Evolutionary conservation across 1,140 invertebrate genomes (phyloP).

Genomic region (Trichonephila clavipes): DNA sequence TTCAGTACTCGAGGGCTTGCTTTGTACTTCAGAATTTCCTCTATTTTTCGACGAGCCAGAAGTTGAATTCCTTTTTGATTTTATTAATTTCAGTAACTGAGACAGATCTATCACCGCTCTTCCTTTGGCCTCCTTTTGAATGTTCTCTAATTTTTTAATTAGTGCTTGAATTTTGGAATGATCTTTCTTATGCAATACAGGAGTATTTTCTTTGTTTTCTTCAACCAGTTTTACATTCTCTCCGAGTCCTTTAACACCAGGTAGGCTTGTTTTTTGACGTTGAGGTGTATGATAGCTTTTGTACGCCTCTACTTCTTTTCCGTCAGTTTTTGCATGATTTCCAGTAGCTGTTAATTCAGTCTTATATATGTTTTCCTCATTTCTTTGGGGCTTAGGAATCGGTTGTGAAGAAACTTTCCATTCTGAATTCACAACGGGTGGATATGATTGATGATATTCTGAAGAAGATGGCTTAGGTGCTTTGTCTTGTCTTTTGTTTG

Average conservation of each 20-base stretch:
- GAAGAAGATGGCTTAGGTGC: background rate
- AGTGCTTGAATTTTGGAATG: constrained; percentile 47
- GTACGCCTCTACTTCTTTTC: background rate
- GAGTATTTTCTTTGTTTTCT: background rate
- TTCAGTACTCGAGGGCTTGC: background rate
- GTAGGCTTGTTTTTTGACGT: background rate
- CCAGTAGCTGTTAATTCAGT: background rate
- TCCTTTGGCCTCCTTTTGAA: constrained; percentile 57
- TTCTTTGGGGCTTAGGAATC: background rate
- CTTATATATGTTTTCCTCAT: background rate
- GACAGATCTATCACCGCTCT: constrained; percentile 59
- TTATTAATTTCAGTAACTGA: constrained; percentile 47
- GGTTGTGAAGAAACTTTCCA: background rate
- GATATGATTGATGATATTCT: background rate
- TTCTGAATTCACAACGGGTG: background rate
- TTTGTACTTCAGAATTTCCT: background rate
- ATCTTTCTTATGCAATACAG: background rate
- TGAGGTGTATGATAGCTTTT: background rate
- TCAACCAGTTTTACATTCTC: too few species aligned
- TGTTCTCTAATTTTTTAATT: constrained; percentile 59
- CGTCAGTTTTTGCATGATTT: background rate
- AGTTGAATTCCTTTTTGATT: constrained; percentile 33
- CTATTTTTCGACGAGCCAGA: background rate
- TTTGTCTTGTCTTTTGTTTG: background rate
- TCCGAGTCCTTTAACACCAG: background rate